Conservation (phyloP, 2,113 vertebrate genomes). For the Macquaria australasica region DNA sequence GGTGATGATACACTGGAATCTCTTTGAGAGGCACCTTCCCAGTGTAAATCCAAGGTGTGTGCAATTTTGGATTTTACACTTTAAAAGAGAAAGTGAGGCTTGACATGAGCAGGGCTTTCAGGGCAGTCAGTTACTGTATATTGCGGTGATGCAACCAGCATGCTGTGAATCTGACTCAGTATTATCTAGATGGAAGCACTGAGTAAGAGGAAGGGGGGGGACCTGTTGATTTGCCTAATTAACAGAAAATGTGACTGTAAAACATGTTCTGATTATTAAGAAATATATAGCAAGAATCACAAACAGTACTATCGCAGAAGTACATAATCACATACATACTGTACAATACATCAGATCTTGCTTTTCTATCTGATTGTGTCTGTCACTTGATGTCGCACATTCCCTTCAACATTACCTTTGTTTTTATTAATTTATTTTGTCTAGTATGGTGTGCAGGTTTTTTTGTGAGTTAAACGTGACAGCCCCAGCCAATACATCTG, state of each 20-base stretch:
- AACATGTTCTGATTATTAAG: not conserved
- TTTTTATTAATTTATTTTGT: not conserved
- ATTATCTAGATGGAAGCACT: not conserved
- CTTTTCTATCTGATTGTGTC: not conserved
- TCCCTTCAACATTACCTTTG: not conserved
- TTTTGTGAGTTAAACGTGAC: not conserved
- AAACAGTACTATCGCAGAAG: not conserved
- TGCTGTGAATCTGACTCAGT: not conserved
- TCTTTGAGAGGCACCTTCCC: not conserved
- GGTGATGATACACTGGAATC: not conserved
- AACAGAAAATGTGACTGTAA: not conserved
- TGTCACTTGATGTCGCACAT: not conserved
- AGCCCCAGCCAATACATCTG: conserved; percentile 24
- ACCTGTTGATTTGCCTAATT: not conserved
- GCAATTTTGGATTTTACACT: not conserved
- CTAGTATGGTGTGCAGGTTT: not conserved
- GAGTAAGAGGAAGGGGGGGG: not conserved
- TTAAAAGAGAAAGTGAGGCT: not conserved
- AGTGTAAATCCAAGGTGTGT: not conserved
- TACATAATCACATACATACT: not conserved
- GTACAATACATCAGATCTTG: not conserved
- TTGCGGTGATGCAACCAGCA: not conserved
- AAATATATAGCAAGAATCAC: not conserved
- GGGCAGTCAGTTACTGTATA: not conserved
- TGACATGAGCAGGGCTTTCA: not conserved